Conservation (phyloP, 92 coral and sea anemone genomes). For the Zoanthus sansibaricus region DNA sequence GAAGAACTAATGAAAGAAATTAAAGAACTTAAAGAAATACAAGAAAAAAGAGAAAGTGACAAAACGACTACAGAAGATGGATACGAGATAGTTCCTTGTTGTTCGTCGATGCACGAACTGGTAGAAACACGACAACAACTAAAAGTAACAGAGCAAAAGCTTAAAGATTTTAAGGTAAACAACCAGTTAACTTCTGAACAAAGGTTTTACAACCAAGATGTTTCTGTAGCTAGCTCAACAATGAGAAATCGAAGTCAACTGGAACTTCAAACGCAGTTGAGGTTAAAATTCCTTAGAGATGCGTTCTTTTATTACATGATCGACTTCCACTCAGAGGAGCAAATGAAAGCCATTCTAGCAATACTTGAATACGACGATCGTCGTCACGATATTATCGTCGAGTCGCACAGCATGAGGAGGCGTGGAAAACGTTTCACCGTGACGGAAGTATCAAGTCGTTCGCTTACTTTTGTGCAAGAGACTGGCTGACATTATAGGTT, state of each 20-base stretch:
- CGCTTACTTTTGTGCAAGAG: slow-evolving; percentile 93
- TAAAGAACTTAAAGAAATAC: slow-evolving; percentile 67
- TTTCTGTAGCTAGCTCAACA: slow-evolving; percentile 11
- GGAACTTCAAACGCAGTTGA: slow-evolving; percentile 85
- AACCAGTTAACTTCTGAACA: slow-evolving; percentile 58
- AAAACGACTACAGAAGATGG: slow-evolving; percentile 67
- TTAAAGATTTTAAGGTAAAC: slow-evolving; percentile 74
- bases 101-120: slow-evolving; percentile 95
- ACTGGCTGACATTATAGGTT: slow-evolving; percentile 41
- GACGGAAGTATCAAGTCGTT: slow-evolving; percentile 94
- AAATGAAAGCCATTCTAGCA: slow-evolving; percentile 95
- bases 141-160: slow-evolving; percentile 72
- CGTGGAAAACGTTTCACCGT: slow-evolving; percentile 93
- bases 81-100: slow-evolving; percentile 90
- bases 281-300: slow-evolving; percentile 92
- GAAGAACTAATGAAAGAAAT: slow-evolving; percentile 69
- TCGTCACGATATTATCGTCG: slow-evolving; percentile 85
- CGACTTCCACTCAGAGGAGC: slow-evolving; percentile 97
- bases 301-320: slow-evolving; percentile 99
- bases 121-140: slow-evolving; percentile 78
- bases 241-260: slow-evolving; percentile 60
- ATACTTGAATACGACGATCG: slow-evolving; percentile 95
- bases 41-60: slow-evolving; percentile 56
- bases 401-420: slow-evolving; percentile 86
- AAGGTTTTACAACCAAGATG: slow-evolving; percentile 17